Percentiles rank a stretch among this genome's conserved stretches.
Conservation (phyloP, 2,113 vertebrate genomes). For the Megaceryle maxima region DNA sequence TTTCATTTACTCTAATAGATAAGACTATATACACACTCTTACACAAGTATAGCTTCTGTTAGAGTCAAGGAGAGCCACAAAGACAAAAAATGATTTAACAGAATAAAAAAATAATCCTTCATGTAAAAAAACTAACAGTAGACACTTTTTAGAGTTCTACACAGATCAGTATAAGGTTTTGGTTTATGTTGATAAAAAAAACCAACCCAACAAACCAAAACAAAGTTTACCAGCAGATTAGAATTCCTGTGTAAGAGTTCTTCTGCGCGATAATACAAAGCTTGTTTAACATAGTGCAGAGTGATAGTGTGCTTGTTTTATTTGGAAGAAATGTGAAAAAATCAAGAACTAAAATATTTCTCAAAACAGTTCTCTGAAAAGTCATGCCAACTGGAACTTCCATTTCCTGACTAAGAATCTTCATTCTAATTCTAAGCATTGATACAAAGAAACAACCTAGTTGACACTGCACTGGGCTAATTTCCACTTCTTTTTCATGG, state of each 20-base stretch:
- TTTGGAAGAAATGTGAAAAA: not conserved
- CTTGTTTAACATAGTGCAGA: not conserved
- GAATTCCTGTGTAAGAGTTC: not conserved
- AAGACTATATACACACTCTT: not conserved
- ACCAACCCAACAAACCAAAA: no score
- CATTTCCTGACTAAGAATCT: not conserved
- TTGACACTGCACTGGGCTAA: not conserved
- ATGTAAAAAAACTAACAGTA: not conserved
- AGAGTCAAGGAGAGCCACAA: not conserved
- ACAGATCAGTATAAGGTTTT: not conserved
- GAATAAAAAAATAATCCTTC: conserved; percentile 15
- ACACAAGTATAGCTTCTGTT: not conserved
- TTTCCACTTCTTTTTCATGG: not conserved
- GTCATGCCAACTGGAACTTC: not conserved
- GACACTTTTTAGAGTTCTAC: not conserved
- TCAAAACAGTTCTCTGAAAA: not conserved
- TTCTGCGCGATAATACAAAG: not conserved
- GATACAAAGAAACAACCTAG: not conserved
- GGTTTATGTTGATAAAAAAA: not conserved
- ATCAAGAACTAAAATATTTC: not conserved
- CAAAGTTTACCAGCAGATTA: not conserved
- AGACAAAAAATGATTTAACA: not conserved
- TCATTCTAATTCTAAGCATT: not conserved
- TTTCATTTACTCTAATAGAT: not conserved
- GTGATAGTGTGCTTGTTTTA: not conserved